Evolutionary conservation across 2,888 invertebrate genomes (phyloP).

Genomic region (Gryllus longicercus): DNA sequence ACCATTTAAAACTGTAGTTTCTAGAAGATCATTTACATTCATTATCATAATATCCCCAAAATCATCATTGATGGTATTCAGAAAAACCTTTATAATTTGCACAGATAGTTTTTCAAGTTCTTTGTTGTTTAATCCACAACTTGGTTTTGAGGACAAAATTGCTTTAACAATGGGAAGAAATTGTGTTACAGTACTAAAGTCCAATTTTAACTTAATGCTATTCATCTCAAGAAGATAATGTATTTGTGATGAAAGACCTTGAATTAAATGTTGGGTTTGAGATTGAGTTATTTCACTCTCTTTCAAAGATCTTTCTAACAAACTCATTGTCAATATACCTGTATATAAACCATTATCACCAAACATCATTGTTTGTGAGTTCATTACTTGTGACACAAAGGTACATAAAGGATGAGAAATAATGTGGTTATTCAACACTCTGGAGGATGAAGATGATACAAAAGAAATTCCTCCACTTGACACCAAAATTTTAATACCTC

Average conservation of each 20-base stretch:
- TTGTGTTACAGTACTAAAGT: slow-evolving; percentile 33
- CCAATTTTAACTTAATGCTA: slow-evolving; percentile 29
- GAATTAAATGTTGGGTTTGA: slow-evolving; percentile 23
- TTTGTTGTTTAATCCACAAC: slow-evolving; percentile 27
- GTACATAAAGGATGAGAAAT: slow-evolving; percentile 33
- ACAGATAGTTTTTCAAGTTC: slow-evolving; percentile 27
- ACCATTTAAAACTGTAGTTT: slow-evolving; percentile 26
- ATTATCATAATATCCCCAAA: slow-evolving; percentile 31
- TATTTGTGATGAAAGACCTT: slow-evolving; percentile 21
- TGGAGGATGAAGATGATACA: slow-evolving; percentile 33
- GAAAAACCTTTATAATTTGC: slow-evolving; percentile 31
- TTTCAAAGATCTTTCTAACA: slow-evolving; percentile 29
- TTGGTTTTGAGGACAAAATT: slow-evolving; percentile 32
- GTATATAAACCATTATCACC: slow-evolving; percentile 35
- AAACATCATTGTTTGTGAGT: slow-evolving; percentile 29
- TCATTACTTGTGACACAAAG: slow-evolving; percentile 34
- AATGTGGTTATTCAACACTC: slow-evolving; percentile 30
- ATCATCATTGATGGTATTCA: slow-evolving; percentile 26
- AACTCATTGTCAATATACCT: slow-evolving; percentile 29
- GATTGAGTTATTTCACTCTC: not conserved
- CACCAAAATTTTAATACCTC: slow-evolving; percentile 34
- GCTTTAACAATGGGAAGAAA: slow-evolving; percentile 30
- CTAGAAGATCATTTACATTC: slow-evolving; percentile 19
- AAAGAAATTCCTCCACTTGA: slow-evolving; percentile 32
- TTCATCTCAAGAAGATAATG: slow-evolving; percentile 18